phyloP scores from a whole-genome alignment of 1,140 invertebrate species.

The Bombus vancouverensis region DNA sequence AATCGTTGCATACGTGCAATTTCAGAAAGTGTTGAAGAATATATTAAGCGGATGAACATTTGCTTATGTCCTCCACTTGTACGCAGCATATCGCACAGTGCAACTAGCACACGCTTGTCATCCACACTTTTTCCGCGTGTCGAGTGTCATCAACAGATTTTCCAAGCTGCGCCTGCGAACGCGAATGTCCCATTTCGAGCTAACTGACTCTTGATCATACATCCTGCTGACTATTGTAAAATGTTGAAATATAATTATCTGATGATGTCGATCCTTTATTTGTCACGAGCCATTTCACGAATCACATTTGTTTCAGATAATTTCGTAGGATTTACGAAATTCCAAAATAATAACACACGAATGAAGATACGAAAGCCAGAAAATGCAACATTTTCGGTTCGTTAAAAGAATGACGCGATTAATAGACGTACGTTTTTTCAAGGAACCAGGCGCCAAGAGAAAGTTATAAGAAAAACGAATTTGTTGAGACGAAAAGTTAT shows the following conservation, averaged over 20 bases:
- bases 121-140: constrained; percentile 18
- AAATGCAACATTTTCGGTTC: too few species aligned
- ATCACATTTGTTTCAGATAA: neutral
- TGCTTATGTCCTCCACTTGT: neutral
- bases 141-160: constrained; percentile 37
- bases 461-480: neutral
- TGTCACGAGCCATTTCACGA: neutral
- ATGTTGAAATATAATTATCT: constrained; percentile 18
- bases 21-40: neutral
- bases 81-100: neutral
- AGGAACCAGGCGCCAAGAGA: too few species aligned
- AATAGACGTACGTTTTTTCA: too few species aligned
- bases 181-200: constrained; percentile 12
- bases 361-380: too few species aligned
- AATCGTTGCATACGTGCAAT: neutral
- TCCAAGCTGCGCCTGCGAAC: neutral
- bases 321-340: neutral
- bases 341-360: neutral
- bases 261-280: neutral
- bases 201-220: constrained; percentile 22
- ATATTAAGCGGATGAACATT: neutral
- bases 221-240: neutral
- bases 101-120: constrained; percentile 8
- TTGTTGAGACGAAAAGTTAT: neutral
- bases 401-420: too few species aligned